Base-by-base conservation (phyloP, 2,888 invertebrate genomes). In the Cyaniris semiargus region DNA sequence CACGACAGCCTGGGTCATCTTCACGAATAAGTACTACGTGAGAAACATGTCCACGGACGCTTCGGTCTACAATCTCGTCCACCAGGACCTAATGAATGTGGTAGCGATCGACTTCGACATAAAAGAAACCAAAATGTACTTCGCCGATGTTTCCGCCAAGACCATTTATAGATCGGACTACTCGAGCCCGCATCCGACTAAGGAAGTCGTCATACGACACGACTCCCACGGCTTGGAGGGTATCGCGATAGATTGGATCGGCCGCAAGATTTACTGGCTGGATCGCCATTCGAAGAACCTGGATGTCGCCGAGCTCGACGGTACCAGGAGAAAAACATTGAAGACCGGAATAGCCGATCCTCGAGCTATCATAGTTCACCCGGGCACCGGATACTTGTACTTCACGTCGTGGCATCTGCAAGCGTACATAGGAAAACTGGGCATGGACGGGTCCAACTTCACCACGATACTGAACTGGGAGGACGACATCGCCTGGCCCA, bases 201-300 rank as follows among this genome's bases (percentile, higher is more conserved):
- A 96, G 82, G 97, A 98, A 89, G 96, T 97, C 0, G 96, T 99
- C 0, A 96, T 99, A 71, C 95, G 98, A 71, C 98, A 99, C 85
- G 98, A 99, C 86, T 98, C 98, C 0, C 97, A 98, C 84, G 99
- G 99, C 1, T 94, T 99, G n/a, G 99, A 99, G 94, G 99, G 99
- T 13, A 96, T 99, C 74, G 97, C 99, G 0, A 95, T 99, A 10
- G 99, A 99, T 89, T 99, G 99, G 99, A 96, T 99, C 66, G 98
- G 97, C 0, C 94, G 98, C 66, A 99, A 99, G 88, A 93, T 99
- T 1, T 99, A 99, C 88, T 99, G 99, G 99, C 94, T 99, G 75
- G 99, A 99, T 87, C 95, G 99, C 80, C 98, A 99, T 88, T 97
- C 98, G 8, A 97, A 99, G 92, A 98, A 99, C 85, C 94, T 99